Conservation (phyloP, 2,797 vertebrate species). For the Rhabdomys pumilio region DNA sequence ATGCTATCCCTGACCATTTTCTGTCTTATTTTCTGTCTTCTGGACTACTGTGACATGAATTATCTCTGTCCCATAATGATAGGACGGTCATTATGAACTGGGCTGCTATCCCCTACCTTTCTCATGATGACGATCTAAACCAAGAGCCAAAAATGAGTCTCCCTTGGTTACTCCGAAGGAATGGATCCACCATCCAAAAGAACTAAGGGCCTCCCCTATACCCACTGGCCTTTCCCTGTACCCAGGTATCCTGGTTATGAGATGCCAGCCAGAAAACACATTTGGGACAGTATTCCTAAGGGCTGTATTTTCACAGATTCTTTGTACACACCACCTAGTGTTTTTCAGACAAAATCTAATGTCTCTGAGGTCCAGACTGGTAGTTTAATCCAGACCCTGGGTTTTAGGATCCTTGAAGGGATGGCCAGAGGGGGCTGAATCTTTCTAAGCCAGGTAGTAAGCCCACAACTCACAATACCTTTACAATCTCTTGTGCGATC, state of each 20-base stretch:
- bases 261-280: background rate
- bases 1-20: background rate
- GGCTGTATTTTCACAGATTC: background rate
- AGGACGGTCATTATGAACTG: background rate
- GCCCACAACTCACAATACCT: conserved; percentile 90
- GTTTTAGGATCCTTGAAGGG: background rate
- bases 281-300: background rate
- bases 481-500: conserved; percentile 99
- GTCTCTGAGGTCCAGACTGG: background rate
- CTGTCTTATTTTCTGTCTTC: background rate
- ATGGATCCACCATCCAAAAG: background rate
- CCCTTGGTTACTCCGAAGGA: background rate
- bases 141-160: background rate
- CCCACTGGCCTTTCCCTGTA: rapidly evolving
- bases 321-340: background rate
- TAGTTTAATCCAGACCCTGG: background rate
- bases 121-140: background rate
- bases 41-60: background rate
- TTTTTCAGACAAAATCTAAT: conserved; percentile 17
- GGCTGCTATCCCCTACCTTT: background rate
- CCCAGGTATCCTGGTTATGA: background rate
- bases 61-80: background rate
- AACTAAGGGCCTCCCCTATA: too few species aligned
- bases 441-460: background rate
- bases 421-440: background rate